Base-by-base conservation (phyloP, 1,140 invertebrate genomes). In the Dermatophagoides farinae region DNA sequence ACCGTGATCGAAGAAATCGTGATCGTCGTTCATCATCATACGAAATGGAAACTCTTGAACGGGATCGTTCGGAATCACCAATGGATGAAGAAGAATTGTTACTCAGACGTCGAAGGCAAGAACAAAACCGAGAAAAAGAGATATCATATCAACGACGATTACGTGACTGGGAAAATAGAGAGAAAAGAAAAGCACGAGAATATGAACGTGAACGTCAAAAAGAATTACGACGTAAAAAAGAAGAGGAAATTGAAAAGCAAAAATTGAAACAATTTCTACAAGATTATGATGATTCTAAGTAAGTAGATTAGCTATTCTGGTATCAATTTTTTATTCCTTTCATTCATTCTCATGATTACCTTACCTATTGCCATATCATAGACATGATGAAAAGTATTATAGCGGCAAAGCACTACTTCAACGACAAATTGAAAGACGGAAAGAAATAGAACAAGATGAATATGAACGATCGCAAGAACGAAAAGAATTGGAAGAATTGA, bases 221-320 rank as follows among this genome's bases (percentile, higher is more conserved):
- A 67, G 86, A 90, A 69, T 76, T 83, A 37, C 75, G 82, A 61
- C 83, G 84, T 67, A 83, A 87, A 68, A 82, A 87, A 65, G 88
- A 92, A 69, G 63, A 86, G 61, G 80, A 85, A 69, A 80, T 80
- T 62, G 91, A 97, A 74, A 91, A 89, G 0, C 88, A 89, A 73
- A 78, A 87, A 44, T 76, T 98, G 14, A 92, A 93, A 72, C 89
- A 97, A 75, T 97, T 97, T 71, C 77, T 97, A 11, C 92, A 98
- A 74, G 93, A 97, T 72, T 98, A 98, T 71, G 91, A 97, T 72
- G 93, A 98, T 72, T 89, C 97, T 73, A 31, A 38, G 53, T 55
- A 55, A 39, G 31, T 14, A 9, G 6, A 18, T 23, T 6, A 47
- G 8, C 46, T 4, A 44, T 14, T 20, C 1, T 4, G 8, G 6